phyloP scores from a whole-genome alignment of 23 tunicate species.

The Halocynthia aurantium region DNA sequence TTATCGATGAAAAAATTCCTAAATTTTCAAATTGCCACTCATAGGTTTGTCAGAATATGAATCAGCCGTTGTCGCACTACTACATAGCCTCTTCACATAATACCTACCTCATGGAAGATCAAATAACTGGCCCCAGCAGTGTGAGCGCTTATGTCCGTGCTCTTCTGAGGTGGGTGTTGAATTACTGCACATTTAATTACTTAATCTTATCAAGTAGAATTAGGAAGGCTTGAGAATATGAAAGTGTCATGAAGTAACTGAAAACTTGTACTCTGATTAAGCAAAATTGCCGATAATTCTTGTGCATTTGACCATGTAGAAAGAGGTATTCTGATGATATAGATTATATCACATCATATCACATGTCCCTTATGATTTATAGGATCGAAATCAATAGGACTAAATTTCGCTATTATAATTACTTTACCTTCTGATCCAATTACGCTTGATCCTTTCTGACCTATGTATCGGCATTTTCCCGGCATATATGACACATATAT shows the following conservation, averaged over 20 bases:
- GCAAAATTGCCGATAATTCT: too few species aligned
- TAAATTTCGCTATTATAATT: too few species aligned
- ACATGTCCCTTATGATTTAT: too few species aligned
- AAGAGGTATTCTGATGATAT: too few species aligned
- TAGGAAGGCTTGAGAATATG: not conserved
- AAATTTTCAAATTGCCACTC: not conserved
- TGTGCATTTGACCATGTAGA: too few species aligned
- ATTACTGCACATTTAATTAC: not conserved
- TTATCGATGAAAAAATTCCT: not conserved
- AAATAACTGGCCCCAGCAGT: constrained; percentile 79
- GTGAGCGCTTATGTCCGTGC: constrained; percentile 86
- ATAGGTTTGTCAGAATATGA: constrained; percentile 98
- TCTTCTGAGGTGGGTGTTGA: constrained; percentile 44
- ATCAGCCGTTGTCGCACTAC: constrained; percentile 80
- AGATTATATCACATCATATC: too few species aligned
- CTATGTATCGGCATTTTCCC: too few species aligned
- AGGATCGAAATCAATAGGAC: too few species aligned
- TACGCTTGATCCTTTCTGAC: too few species aligned
- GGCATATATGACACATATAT: too few species aligned
- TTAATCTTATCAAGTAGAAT: not conserved
- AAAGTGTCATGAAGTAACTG: not conserved
- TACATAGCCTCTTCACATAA: constrained; percentile 97
- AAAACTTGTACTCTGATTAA: not conserved
- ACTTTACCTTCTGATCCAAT: too few species aligned
- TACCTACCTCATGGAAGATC: constrained; percentile 99